Conservation (phyloP, 2,888 invertebrate species). For the Dynastes grantii region DNA sequence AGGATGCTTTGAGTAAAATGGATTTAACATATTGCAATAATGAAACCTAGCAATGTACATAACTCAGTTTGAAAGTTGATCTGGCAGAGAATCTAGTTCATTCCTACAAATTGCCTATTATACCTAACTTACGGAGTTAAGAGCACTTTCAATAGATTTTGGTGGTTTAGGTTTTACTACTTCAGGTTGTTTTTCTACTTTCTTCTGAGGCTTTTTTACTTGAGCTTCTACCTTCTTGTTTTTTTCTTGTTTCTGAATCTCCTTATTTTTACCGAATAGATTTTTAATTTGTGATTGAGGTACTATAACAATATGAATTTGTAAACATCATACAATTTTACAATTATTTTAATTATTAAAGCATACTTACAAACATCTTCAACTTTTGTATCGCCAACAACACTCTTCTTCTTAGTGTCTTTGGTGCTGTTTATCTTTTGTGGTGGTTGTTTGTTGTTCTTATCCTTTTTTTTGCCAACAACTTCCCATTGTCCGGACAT, state of each 20-base stretch:
- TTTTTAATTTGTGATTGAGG: conserved; percentile 80
- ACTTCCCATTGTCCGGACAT: conserved; percentile 81
- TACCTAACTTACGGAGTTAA: conserved; percentile 73
- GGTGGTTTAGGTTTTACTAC: conserved; percentile 77
- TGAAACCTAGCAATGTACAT: too few relatives aligned
- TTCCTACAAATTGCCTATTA: too few relatives aligned
- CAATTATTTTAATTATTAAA: background rate
- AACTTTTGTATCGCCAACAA: conserved; percentile 77
- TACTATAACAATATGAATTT: conserved; percentile 70
- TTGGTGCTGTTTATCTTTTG: conserved; percentile 71
- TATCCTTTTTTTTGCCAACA: conserved; percentile 79
- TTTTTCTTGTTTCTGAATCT: conserved; percentile 74
- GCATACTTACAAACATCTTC: conserved; percentile 82
- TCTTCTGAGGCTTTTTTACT: conserved; percentile 66
- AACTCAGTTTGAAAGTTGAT: background rate
- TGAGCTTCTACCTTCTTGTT: conserved; percentile 60
- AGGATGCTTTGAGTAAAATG: too few relatives aligned
- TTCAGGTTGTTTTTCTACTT: conserved; percentile 68
- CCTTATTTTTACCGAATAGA: conserved; percentile 78
- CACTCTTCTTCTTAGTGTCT: conserved; percentile 74
- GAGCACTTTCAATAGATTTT: conserved; percentile 78
- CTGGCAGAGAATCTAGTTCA: too few relatives aligned
- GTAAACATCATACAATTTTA: conserved; percentile 35
- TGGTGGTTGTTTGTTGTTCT: conserved; percentile 69
- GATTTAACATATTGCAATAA: too few relatives aligned